Evolutionary conservation across 2,113 vertebrate species (phyloP).

Genomic region (Theristicus caerulescens): DNA sequence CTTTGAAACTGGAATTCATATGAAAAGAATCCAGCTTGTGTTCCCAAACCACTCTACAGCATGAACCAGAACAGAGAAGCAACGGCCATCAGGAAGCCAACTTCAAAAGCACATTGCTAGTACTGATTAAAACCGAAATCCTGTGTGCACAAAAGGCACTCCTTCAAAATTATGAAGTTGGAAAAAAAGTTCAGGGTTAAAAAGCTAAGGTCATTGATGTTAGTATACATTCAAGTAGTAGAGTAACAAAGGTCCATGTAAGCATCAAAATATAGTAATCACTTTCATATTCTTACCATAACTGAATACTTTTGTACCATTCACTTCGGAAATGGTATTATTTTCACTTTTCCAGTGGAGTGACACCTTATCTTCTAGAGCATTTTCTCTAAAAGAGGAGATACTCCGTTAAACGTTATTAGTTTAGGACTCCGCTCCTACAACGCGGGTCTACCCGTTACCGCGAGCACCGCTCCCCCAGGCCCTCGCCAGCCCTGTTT

Average conservation of each 20-base stretch:
- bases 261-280: not conserved
- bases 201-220: not conserved
- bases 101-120: no score
- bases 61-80: not conserved
- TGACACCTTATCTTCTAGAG: conserved; percentile 62
- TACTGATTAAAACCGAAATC: not conserved
- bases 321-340: conserved; percentile 81
- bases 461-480: accelerated
- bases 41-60: not conserved
- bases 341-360: conserved; percentile 84
- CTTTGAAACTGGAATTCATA: not conserved
- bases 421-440: no score
- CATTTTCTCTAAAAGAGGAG: conserved; percentile 66
- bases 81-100: accelerated
- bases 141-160: accelerated
- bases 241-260: accelerated
- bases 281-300: conserved; percentile 79
- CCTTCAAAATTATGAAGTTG: accelerated
- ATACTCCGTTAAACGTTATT: accelerated
- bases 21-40: accelerated
- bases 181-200: no score
- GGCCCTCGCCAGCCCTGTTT: not conserved
- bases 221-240: not conserved
- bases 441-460: accelerated
- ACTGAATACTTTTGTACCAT: conserved; percentile 84